Base-by-base conservation (phyloP, 2,888 invertebrate genomes). In the Tetranychus piercei region DNA sequence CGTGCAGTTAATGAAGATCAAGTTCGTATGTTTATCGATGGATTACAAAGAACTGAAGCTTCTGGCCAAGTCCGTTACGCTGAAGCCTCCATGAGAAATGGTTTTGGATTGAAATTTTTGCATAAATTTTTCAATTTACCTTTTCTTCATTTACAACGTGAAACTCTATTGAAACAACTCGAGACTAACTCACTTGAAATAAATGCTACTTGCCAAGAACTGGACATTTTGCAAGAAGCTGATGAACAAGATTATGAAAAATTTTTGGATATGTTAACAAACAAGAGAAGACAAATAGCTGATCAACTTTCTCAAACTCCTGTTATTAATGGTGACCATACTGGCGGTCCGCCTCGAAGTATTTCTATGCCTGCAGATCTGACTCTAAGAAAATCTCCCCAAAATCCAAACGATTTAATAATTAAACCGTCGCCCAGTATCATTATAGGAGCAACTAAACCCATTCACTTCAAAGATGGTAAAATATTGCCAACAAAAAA, bases 111-210 rank as follows among this genome's bases (percentile, higher is more conserved):
- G 75, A 89, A 92, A 81, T 86, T 92, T 77, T 85, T 96, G 74
- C 93, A 96, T 84, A 92, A 92, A 83, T 96, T 95, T 84, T 89
- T 96, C 81, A 94, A 93, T 83, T 86, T 96, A 76, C 95, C 96
- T 74, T 96, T 95, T 82, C 85, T 96, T 74, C 89, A 91, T 81
- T 85, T 96, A 45, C 95, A 95, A 83, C 87, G 88, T 79, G 90
- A 90, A 79, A 91, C 92, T 20, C 83, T 94, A 71, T 81, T 92
- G 71, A 87, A 88, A 78, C 92, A 94, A 81, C 83, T 95, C 77
- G 90, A 91, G 81, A 87, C 90, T 34, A 95, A 95, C 82, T 87
- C 88, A 80, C 86, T 87, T 74, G 94, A 95, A 81, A 89, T 89
- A 73, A 86, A 87, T 77, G 87, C 90, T 22, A 90, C 89, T 20